Evolutionary conservation across 2,888 invertebrate genomes (phyloP), one percentile per base, ranked within the genome.

Genomic region (Hipparchia sbordonii): DNA sequence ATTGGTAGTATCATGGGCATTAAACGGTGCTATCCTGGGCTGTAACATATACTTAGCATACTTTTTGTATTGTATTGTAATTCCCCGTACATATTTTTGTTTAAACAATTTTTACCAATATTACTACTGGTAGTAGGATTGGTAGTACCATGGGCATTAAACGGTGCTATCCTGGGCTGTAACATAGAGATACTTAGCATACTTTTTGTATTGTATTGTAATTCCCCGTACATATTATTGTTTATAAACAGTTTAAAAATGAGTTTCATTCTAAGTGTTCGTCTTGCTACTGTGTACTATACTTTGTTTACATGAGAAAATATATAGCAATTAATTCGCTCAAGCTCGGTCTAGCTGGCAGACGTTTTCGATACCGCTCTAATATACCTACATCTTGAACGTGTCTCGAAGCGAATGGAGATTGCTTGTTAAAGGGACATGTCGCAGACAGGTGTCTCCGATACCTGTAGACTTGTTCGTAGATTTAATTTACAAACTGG

Each of bases 401-500:
- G 77, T 75, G 76, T 74, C 75, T 70, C 66, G 33, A n/a, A 67
- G 72, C 54, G 46, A 51, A 61, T 63, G 71, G 67, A 67, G 75
- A 73, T 57, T 57, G 57, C 57, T 72, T 69, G 68, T 63, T 52
- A 61, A 6, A 48, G 1, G 46, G 23, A 66, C 66, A 62, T 65
- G 57, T 70, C 23, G 52, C 59, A 59, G 65, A 65, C 59, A 71
- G 57, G 56, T 65, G 70, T 71, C 57, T 57, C 13, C 23, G 57
- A 8, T 57, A 57, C 57, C 57, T 57, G 8, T 57, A 57, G 8
- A 23, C 2, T 23, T 2, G 2, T 7, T 7, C 13, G 13, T 7
- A 39, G 57, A 52, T 52, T 10, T 10, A 52, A n/a, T 13, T 46
- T 45, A 57, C 2, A 13, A 57, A 23, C 13, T 57, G 57, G 57